Evolutionary conservation across 2,113 vertebrate species (phyloP).

Genomic region (Chionodraco myersi): DNA sequence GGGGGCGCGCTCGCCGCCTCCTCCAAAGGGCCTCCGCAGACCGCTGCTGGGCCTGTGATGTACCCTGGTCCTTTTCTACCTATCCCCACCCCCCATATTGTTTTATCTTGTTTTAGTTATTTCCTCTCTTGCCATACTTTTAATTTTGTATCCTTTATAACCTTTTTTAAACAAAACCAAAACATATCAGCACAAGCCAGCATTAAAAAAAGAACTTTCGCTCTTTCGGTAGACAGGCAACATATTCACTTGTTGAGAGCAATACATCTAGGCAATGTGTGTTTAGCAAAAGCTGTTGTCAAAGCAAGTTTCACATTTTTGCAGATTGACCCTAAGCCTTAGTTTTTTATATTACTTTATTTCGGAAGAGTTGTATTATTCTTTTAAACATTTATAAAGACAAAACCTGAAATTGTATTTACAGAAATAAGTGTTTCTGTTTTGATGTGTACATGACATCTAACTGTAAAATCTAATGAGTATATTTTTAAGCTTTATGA

Average conservation of each 20-base stretch:
- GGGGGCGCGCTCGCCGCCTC: slow-evolving; percentile 54
- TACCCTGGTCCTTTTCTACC: slow-evolving; percentile 56
- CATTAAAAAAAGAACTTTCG: slow-evolving; percentile 30
- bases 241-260: slow-evolving; percentile 29
- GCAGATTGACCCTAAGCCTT: slow-evolving; percentile 23
- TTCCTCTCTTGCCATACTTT: slow-evolving; percentile 46
- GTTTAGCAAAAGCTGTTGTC: slow-evolving; percentile 42
- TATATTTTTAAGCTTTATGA: not conserved
- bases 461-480: not conserved
- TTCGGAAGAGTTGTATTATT: slow-evolving; percentile 14
- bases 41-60: slow-evolving; percentile 74
- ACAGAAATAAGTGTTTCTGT: not conserved
- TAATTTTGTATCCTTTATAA: slow-evolving; percentile 41
- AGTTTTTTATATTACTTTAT: slow-evolving; percentile 36
- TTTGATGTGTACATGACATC: slow-evolving; percentile 17
- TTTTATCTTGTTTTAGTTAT: slow-evolving; percentile 61
- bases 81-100: slow-evolving; percentile 26
- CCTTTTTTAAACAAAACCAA: slow-evolving; percentile 65
- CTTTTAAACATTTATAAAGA: not conserved
- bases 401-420: not conserved
- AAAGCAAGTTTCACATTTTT: slow-evolving; percentile 34
- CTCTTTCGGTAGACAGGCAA: slow-evolving; percentile 23
- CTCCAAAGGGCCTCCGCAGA: slow-evolving; percentile 73
- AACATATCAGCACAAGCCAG: slow-evolving; percentile 59
- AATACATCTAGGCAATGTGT: slow-evolving; percentile 49